A percentile compares a stretch with the other conserved stretches of the same genome.
These are phyloP conservation scores for Drosophila parthenogenetica DNA, from an alignment of 2,888 invertebrate genomes.

Conservation along the genomic window DNA sequence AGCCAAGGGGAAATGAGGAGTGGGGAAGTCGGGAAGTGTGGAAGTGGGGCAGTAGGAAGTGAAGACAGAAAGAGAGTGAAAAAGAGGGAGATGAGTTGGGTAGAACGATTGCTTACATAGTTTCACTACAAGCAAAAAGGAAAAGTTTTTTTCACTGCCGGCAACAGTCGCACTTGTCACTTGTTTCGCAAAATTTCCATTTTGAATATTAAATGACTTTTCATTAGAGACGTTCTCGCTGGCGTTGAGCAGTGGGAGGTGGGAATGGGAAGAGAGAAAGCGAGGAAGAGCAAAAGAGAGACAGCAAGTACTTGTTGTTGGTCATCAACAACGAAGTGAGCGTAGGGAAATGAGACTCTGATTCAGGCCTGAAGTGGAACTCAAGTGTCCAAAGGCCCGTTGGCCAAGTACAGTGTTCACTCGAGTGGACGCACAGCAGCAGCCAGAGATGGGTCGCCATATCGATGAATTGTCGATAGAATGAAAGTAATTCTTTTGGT, in stretches of 20 bases:
- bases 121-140: neutral
- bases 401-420: slow-evolving; percentile 41
- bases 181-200: slow-evolving; percentile 35
- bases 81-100: neutral
- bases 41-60: no score
- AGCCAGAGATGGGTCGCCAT: slow-evolving; percentile 8
- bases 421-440: slow-evolving; percentile 42
- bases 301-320: slow-evolving; percentile 31
- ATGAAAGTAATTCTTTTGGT: neutral
- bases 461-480: neutral
- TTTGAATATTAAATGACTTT: slow-evolving; percentile 52
- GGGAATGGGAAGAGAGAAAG: neutral
- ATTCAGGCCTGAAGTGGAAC: slow-evolving; percentile 53
- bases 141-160: slow-evolving; percentile 11
- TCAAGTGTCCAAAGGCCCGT: slow-evolving; percentile 53
- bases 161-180: slow-evolving; percentile 40
- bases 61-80: neutral
- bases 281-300: neutral
- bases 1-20: neutral
- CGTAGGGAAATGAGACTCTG: slow-evolving; percentile 15
- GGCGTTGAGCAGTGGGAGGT: no score
- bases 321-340: slow-evolving; percentile 55
- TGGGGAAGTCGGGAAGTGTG: neutral
- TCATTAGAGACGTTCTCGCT: slow-evolving; percentile 27
- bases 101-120: slow-evolving; percentile 19